Evolutionary conservation across 2,888 invertebrate species (phyloP), one percentile per base, ranked within the genome.

Genomic region (Bellardia bayeri): DNA sequence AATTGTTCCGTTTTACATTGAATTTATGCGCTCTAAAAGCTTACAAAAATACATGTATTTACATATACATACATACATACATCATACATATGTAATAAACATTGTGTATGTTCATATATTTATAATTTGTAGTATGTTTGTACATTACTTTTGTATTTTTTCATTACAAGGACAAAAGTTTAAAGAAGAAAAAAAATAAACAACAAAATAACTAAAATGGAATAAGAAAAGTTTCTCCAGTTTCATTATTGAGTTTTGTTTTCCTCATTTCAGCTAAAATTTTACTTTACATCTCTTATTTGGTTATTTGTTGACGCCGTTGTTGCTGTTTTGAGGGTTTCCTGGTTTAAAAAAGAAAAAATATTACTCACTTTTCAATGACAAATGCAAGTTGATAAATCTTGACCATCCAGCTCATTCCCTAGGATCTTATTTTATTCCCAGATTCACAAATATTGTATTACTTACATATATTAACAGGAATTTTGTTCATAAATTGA

Each of bases 231-330:
- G 49, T 83, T 83, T 71, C 30, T 75, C 13, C 16, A 76, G 75
- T 76, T 82, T 64, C 69, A 78, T 83, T 78, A 83, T 83, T 82
- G 7, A 75, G 51, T 58, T 82, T 82, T 66, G 40, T 68, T 33
- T 64, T 30, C 33, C 16, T 51, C 33, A 45, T 69, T 69, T 49
- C n/a, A 69, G 33, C 30, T 51, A 42, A 49, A 14, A 9, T 5
- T 63, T 49, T 63, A 76, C 45, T 51, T 76, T 64, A 11, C 49
- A 30, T 45, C 45, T 6, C 11, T 76, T 64, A 49, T 9, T 30
- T 49, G n/a, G 6, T 42, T 72, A 11, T 61, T 74, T 74, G 14
- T 61, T 74, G 58, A 54, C 51, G 54, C 51, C 16, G 37, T 54
- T n/a, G 45, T 75, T 13, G 63, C 33, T 64, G 13, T 37, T 64